Base-by-base conservation (phyloP, 2,888 invertebrate species). In the Tetheella fluctuosa region DNA sequence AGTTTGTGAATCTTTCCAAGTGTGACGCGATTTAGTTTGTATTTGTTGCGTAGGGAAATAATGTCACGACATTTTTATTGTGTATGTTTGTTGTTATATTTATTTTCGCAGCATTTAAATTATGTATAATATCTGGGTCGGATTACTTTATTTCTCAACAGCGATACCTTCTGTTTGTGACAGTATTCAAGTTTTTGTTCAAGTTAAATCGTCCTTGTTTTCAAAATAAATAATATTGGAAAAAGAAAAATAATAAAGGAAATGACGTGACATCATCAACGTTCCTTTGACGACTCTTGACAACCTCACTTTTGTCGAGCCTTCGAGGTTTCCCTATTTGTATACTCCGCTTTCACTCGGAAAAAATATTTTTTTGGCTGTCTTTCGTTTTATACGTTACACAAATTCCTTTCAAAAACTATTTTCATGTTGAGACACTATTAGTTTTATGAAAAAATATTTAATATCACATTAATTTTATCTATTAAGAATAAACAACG, bases 1-100 rank as follows among this genome's bases (percentile, higher is more conserved):
- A 79, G 79, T 82, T 84, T 81, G 77, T 74, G 79, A 83, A 77
- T 76, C 77, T 77, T 73, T 77, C 74, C 74, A 69, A 71, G 74
- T 77, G 81, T 79, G 80, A 82, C 77, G 74, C 70, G 76, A 79
- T 81, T 83, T 76, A 70, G 71, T 73, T 77, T 74, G 68, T 63
- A 74, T 69, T 73, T 23, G 23, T 7, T 20, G 23, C 37, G 34
- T 13, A 34, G 34, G 23, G 25, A 55, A 37, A 55, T 34, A 55
- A 34, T 55, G 34, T 37, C 20, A 55, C 37, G 0, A 55, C 34
- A 23, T 34, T 37, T 55, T 55, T 37, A 39, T 6, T 37, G 15
- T 37, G 0, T n/a, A 39, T 39, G 7, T 39, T 34, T 2, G 13
- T 34, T 34, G 13, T 34, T 34, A 13, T 34, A 13, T 34, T 13